Conservation (phyloP, 2,888 invertebrate species). For the Drosophila greeni region DNA sequence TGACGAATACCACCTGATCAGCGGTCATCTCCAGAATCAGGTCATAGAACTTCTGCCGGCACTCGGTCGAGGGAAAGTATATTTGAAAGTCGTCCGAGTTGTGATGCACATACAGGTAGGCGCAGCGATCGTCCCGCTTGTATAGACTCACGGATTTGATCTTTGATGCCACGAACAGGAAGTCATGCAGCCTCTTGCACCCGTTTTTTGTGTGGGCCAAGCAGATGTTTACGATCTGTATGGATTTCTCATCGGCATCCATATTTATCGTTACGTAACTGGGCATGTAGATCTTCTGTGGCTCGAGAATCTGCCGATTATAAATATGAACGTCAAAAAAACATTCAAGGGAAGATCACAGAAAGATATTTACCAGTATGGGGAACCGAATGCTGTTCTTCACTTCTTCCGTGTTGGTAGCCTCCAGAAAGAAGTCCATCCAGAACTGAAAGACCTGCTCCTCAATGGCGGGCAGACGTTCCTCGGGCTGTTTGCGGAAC, state of each 20-base stretch:
- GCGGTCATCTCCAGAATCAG: constrained; percentile 92
- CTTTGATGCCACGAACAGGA: constrained; percentile 91
- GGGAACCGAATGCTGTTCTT: constrained; percentile 92
- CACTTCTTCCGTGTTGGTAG: constrained; percentile 88
- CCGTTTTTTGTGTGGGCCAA: constrained; percentile 86
- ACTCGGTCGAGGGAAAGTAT: constrained; percentile 93
- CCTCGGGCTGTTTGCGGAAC: constrained; percentile 90
- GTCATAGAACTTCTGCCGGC: constrained; percentile 90
- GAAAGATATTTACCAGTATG: constrained; percentile 72
- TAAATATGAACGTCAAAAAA: not conserved
- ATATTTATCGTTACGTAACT: constrained; percentile 97
- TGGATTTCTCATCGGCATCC: constrained; percentile 94
- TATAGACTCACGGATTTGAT: constrained; percentile 86
- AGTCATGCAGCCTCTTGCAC: constrained; percentile 93
- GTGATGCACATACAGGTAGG: constrained; percentile 97
- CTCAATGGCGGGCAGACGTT: constrained; percentile 85
- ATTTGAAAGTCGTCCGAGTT: constrained; percentile 99
- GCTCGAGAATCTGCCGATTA: constrained; percentile 86
- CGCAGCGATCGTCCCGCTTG: constrained; percentile 95
- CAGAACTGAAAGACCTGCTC: constrained; percentile 96
- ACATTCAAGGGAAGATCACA: too few species aligned
- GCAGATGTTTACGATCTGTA: constrained; percentile 93
- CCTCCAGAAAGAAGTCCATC: constrained; percentile 99
- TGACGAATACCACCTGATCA: constrained; percentile 89
- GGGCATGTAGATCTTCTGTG: constrained; percentile 95